Evolutionary conservation across 2,797 vertebrate genomes (phyloP).

Genomic region (Emydoidea blandingii): DNA sequence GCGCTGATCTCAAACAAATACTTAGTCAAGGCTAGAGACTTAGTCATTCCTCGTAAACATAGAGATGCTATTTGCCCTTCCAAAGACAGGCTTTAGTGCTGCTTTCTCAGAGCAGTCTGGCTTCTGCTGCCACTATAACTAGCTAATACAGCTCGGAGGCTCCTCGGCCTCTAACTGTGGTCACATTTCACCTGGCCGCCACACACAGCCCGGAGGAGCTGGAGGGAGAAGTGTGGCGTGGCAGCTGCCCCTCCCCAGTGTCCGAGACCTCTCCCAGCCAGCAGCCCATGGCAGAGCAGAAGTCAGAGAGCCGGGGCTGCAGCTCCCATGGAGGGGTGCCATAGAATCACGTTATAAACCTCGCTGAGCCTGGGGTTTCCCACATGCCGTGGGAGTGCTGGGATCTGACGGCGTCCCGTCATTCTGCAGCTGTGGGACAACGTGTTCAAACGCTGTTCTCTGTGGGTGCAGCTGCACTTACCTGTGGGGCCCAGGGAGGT

Average conservation of each 20-base stretch:
- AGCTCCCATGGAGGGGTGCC: no score
- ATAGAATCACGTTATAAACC: no score
- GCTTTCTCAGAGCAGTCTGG: not conserved
- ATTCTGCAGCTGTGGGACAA: not conserved
- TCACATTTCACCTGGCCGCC: no score
- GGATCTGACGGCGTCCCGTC: not conserved
- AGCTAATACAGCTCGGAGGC: no score
- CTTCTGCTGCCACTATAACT: not conserved
- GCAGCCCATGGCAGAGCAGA: not conserved
- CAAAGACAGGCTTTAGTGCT: not conserved
- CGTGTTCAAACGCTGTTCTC: not conserved
- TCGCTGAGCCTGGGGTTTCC: no score
- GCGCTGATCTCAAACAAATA: conserved; percentile 41
- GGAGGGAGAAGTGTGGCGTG: no score
- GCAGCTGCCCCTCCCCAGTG: no score
- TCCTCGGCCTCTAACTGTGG: not conserved
- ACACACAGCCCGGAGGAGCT: no score
- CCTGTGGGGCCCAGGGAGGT: no score
- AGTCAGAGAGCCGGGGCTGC: not conserved
- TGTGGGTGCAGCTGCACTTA: not conserved
- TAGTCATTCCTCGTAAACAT: conserved; percentile 56
- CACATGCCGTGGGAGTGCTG: not conserved
- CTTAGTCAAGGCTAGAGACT: conserved; percentile 11
- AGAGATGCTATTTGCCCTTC: conserved; percentile 23
- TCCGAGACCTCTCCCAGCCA: no score